phyloP scores from a whole-genome alignment of 2,797 vertebrate species.

The Spinibarbus caldwelli region DNA sequence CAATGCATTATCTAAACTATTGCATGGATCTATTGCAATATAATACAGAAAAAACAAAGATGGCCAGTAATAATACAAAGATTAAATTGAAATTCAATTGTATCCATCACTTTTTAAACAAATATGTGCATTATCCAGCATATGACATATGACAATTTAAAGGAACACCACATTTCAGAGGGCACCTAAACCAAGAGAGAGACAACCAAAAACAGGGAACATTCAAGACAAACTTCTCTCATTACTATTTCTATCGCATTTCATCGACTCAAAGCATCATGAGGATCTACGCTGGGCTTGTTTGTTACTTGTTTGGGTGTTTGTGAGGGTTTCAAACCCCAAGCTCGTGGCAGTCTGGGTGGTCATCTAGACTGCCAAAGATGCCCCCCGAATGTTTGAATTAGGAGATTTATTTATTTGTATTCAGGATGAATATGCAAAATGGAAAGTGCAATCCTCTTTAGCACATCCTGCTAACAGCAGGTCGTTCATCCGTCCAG shows the following conservation, averaged over 20 bases:
- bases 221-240: neutral
- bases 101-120: neutral
- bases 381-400: conserved; percentile 75
- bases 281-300: conserved; percentile 59
- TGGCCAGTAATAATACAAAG: neutral
- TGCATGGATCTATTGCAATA: neutral
- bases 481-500: conserved; percentile 75
- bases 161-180: neutral
- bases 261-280: neutral
- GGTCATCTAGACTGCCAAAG: conserved; percentile 72
- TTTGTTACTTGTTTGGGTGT: conserved; percentile 69
- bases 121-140: neutral
- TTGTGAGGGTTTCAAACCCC: conserved; percentile 64
- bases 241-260: conserved; percentile 33
- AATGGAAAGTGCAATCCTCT: conserved; percentile 75
- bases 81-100: neutral
- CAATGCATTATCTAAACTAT: neutral
- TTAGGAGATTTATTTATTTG: conserved; percentile 79
- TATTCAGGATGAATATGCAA: conserved; percentile 76
- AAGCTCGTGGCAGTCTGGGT: conserved; percentile 71
- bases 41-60: neutral
- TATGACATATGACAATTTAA: neutral
- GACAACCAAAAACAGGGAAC: neutral
- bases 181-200: neutral
- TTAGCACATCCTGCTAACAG: conserved; percentile 72